phyloP scores from a whole-genome alignment of 2,888 invertebrate genomes.

The Scaptomyza polygonia region DNA sequence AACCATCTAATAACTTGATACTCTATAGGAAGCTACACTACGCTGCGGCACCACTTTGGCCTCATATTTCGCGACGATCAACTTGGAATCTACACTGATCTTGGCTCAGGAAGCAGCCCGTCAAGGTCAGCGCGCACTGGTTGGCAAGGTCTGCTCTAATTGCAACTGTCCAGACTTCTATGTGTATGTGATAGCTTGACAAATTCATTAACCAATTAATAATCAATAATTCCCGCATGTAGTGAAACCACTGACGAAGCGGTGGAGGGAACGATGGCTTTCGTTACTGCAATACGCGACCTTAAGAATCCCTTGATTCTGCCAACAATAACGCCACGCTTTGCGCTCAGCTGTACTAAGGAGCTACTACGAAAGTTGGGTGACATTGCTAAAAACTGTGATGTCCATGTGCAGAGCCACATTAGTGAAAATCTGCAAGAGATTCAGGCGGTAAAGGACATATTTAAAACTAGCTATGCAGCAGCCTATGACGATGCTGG shows the following conservation, averaged over 20 bases:
- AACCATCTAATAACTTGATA: constrained; percentile 42
- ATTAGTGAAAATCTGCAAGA: constrained; percentile 92
- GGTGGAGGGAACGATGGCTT: constrained; percentile 87
- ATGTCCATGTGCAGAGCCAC: constrained; percentile 93
- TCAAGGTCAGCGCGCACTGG: constrained; percentile 91
- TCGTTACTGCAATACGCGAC: constrained; percentile 86
- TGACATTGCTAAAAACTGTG: constrained; percentile 87
- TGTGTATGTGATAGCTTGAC: constrained; percentile 67
- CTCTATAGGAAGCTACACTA: constrained; percentile 88
- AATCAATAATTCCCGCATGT: constrained; percentile 74
- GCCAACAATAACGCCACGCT: constrained; percentile 93
- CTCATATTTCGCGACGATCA: constrained; percentile 93
- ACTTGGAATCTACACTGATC: constrained; percentile 88
- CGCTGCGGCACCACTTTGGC: constrained; percentile 94
- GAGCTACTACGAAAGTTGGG: constrained; percentile 89
- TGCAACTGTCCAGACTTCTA: constrained; percentile 82
- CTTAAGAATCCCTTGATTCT: constrained; percentile 87
- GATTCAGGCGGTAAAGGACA: constrained; percentile 87
- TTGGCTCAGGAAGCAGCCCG: constrained; percentile 88
- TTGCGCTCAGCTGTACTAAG: constrained; percentile 91
- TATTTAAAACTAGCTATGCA: constrained; percentile 88
- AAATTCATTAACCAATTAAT: background rate
- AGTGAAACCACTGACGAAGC: constrained; percentile 88
- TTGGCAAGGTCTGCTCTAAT: constrained; percentile 90
- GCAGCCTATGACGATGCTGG: constrained; percentile 90